These are phyloP conservation scores for Bradypodion pumilum DNA, from an alignment of 2,797 vertebrate species.

Conservation along the genomic window DNA sequence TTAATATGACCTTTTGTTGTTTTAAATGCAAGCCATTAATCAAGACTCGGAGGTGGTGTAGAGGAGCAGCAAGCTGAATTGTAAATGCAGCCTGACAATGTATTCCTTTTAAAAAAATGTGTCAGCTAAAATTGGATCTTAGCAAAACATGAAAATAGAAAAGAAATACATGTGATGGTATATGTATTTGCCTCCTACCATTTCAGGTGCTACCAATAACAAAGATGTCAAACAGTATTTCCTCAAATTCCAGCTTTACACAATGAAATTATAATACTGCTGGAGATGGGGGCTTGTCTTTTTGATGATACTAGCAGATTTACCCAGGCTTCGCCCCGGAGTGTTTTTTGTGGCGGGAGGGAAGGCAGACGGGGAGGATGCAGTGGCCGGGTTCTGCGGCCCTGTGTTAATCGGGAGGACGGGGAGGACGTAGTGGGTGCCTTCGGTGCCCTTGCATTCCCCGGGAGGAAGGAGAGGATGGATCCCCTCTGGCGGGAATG, in stretches of 20 bases:
- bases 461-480: no score
- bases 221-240: neutral
- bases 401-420: no score
- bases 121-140: neutral
- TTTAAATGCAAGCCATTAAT: neutral
- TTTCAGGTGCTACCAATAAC: neutral
- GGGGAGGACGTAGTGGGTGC: no score
- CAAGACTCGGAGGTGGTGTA: slow-evolving; percentile 24
- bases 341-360: no score
- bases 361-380: no score
- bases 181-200: neutral
- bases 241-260: neutral
- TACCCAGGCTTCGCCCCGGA: no score
- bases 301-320: no score
- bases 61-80: slow-evolving; percentile 4
- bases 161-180: neutral
- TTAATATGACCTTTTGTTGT: neutral
- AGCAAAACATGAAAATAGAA: neutral
- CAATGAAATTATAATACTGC: neutral
- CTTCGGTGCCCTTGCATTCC: no score
- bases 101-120: neutral
- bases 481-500: no score
- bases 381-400: no score
- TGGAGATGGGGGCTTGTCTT: neutral
- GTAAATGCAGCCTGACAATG: neutral